Percentiles rank a stretch among this genome's conserved stretches.
phyloP scores from a whole-genome alignment of 2,888 invertebrate species.

The Drosophila infuscata region DNA sequence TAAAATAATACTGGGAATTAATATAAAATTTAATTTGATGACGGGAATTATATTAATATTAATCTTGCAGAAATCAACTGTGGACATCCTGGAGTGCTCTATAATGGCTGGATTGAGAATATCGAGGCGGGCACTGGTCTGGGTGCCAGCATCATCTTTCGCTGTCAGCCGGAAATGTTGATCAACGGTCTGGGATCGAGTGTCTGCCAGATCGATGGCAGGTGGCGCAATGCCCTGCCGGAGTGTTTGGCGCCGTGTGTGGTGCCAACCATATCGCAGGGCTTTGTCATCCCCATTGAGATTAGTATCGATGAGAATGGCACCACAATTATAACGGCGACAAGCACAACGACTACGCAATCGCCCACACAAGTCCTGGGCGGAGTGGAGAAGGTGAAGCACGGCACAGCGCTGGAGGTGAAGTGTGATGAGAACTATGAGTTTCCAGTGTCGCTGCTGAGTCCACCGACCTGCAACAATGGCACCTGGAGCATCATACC shows the following conservation, averaged over 20 bases:
- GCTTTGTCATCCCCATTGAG: slow-evolving; percentile 88
- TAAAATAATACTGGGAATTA: background rate
- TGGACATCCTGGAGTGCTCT: slow-evolving; percentile 95
- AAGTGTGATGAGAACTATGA: slow-evolving; percentile 95
- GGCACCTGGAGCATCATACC: slow-evolving; percentile 98
- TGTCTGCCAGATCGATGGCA: slow-evolving; percentile 96
- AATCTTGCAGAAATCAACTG: slow-evolving; percentile 94
- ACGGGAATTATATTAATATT: background rate
- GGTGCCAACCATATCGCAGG: slow-evolving; percentile 94
- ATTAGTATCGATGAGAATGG: slow-evolving; percentile 83
- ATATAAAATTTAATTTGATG: background rate
- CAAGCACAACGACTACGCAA: slow-evolving; percentile 84
- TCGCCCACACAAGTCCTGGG: slow-evolving; percentile 65
- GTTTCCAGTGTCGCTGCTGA: slow-evolving; percentile 90
- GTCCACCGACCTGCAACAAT: slow-evolving; percentile 94
- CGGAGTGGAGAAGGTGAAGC: slow-evolving; percentile 87
- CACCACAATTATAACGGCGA: slow-evolving; percentile 77
- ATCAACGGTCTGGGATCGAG: slow-evolving; percentile 95
- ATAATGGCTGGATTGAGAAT: slow-evolving; percentile 98
- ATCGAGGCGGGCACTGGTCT: slow-evolving; percentile 95
- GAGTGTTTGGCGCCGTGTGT: slow-evolving; percentile 97
- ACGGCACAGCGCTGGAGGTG: slow-evolving; percentile 90
- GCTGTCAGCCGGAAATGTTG: slow-evolving; percentile 96
- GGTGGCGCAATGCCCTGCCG: slow-evolving; percentile 97
- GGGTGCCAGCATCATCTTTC: slow-evolving; percentile 96